Base-by-base conservation (phyloP, 2,797 vertebrate species). In the Delichon dasypus region DNA sequence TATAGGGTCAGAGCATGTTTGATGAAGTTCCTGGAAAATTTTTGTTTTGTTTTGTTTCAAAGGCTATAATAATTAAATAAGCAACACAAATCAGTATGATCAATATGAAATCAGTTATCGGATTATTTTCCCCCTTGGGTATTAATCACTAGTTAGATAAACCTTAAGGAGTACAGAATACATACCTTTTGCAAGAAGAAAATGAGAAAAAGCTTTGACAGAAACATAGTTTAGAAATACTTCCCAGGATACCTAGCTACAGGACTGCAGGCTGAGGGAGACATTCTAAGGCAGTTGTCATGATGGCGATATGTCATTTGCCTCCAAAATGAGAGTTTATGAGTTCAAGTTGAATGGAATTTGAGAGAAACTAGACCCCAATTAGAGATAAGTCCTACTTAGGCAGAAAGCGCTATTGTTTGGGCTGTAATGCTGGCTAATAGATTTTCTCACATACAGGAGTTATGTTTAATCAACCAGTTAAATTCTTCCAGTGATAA, bases 251-350 rank as follows among this genome's bases (percentile, higher is more conserved):
- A 75, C 6, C 26, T 21, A 7, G 40, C n/a, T 85, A 67, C 21
- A 88, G 84, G 30, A 62, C 55, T 90, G 47, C 55, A 85, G 74
- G 54, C 71, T 90, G 78, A 91, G 57, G 57, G 65, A 92, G 66
- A 89, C 13, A 70, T 91, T 93, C 93, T 92, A 80, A 71, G 26
- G 29, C 83, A 87, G 74, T 74, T 94, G 86, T 72, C 70, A 32
- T 44, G 48, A 74, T 71, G 79, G 12, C 88, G 75, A 88, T 74
- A 64, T 70, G 61, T 86, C 91, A 87, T 19, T 90, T 72, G 54
- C 42, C 30, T 87, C 27, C 22, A 88, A 77, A 89, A 61, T 47
- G 22, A 19, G 32, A 94, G 29, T 68, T 89, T 89, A 76, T 32
- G 18, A 44, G 71, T 86, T 92, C 77, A 62, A 68, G 65, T 70